Percentiles rank a stretch among this genome's conserved stretches.
Conservation (phyloP, 2,797 vertebrate genomes). For the Prionace glauca region DNA sequence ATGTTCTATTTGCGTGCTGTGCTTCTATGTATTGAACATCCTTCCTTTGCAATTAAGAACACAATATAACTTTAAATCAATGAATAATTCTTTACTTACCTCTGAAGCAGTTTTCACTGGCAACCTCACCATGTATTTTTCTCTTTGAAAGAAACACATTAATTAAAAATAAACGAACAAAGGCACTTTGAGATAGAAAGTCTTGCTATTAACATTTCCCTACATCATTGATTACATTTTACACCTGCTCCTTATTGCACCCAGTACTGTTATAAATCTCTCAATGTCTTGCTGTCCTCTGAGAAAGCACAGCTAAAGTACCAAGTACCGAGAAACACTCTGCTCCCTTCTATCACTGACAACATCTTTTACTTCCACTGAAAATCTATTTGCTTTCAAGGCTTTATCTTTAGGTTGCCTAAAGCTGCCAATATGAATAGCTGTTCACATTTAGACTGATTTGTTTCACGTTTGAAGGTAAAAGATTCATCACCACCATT, state of each 20-base stretch:
- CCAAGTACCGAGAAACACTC: constrained; percentile 42
- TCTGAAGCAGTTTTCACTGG: neutral
- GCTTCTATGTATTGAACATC: too few species aligned
- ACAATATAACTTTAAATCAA: neutral
- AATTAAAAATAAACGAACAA: constrained; percentile 53
- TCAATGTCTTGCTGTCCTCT: constrained; percentile 67
- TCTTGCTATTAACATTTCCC: constrained; percentile 79
- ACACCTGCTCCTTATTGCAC: constrained; percentile 71
- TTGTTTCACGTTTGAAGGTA: constrained; percentile 23
- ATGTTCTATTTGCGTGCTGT: neutral
- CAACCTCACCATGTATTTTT: neutral
- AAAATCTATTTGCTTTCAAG: constrained; percentile 36
- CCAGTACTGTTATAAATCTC: constrained; percentile 71
- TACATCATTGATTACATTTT: constrained; percentile 77
- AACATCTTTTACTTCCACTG: constrained; percentile 26
- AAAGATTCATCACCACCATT: constrained; percentile 35
- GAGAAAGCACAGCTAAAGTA: constrained; percentile 57
- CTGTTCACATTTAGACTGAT: constrained; percentile 33
- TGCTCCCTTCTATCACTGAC: constrained; percentile 19
- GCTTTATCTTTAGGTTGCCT: constrained; percentile 33
- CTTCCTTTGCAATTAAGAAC: neutral
- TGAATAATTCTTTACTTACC: neutral
- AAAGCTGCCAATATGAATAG: constrained; percentile 34
- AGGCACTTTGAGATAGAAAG: constrained; percentile 63
- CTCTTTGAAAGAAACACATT: constrained; percentile 15